Evolutionary conservation across 2,888 invertebrate genomes (phyloP), one percentile per base, ranked within the genome.

Genomic region (Athalia cordata): DNA sequence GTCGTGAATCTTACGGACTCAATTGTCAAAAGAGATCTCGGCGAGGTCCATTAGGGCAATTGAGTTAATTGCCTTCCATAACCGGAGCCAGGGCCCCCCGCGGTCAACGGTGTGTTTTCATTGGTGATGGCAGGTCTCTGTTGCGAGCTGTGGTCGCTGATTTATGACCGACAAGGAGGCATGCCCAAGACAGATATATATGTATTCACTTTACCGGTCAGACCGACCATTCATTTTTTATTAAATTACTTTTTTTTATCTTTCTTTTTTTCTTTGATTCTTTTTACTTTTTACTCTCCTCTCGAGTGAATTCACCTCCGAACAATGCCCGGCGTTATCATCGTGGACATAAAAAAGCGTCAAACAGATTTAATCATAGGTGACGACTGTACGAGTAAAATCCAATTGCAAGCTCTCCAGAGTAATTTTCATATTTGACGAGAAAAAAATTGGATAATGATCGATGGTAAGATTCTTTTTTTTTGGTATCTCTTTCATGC

Each of bases 81-180:
- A 75, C 61, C 75, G 29, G 50, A 75, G 62, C 62, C 50, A 43
- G 62, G 75, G 43, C 75, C 75, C 75, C 75, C 75, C 52, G 50
- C 64, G 62, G 64, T 75, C 75, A 62, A 75, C 75, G 47, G 75
- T 75, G 75, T 75, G 75, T 75, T 75, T 75, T 75, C 62, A 75
- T 75, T 75, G 75, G 75, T 62, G 75, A 61, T 75, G 75, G 75
- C 75, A 75, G 75, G 75, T 75, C 75, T 75, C 50, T 75, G 75
- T 62, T 75, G 64, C 62, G 61, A 49, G 55, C 75, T 75, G 62
- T 50, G 75, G 75, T 75, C 45, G 49, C 62, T 75, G 75, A 75
- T 75, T 75, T 75, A 75, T 75, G 75, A 52, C 64, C 62, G 72
- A 45, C 52, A 52, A 75, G 50, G 29, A 64, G 75, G 62, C 75